These are phyloP conservation scores for Labroides dimidiatus DNA, from an alignment of 2,797 vertebrate genomes.

Conservation along the genomic window DNA sequence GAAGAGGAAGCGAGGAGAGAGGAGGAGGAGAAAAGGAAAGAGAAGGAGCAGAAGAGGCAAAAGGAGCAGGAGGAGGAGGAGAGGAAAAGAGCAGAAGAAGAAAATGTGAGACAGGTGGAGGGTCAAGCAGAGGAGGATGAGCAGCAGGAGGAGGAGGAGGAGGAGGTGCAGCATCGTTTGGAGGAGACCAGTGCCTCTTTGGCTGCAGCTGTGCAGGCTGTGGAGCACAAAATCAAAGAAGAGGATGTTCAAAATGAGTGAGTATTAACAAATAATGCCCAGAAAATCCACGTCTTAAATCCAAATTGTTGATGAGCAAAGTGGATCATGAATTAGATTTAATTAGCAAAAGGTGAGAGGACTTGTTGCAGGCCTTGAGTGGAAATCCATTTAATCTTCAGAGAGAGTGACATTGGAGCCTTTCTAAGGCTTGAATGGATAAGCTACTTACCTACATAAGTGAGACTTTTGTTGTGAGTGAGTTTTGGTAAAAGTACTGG, in stretches of 20 bases:
- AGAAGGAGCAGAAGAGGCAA: slow-evolving; percentile 48
- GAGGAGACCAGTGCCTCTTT: slow-evolving; percentile 95
- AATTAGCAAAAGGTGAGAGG: not conserved
- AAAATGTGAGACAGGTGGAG: slow-evolving; percentile 41
- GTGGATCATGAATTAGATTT: not conserved
- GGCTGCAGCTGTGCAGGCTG: slow-evolving; percentile 91
- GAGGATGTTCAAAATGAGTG: slow-evolving; percentile 91
- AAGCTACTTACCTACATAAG: not conserved
- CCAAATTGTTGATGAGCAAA: not conserved
- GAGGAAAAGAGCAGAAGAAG: slow-evolving; percentile 53
- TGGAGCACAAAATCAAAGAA: slow-evolving; percentile 91
- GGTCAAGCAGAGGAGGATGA: slow-evolving; percentile 39
- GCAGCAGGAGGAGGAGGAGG: slow-evolving; percentile 56
- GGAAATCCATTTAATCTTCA: not conserved
- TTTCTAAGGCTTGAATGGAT: not conserved
- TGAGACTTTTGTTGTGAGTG: too few species aligned
- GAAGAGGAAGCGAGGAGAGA: slow-evolving; percentile 64
- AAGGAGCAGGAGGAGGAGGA: slow-evolving; percentile 47
- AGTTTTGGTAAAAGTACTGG: too few species aligned
- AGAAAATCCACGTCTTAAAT: not conserved
- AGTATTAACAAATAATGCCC: slow-evolving; percentile 54
- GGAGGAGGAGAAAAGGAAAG: slow-evolving; percentile 60
- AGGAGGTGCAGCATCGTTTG: slow-evolving; percentile 72
- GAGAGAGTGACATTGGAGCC: not conserved
- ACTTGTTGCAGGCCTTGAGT: not conserved